Base-by-base conservation (phyloP, 2,113 vertebrate genomes). In the Crypturellus undulatus region DNA sequence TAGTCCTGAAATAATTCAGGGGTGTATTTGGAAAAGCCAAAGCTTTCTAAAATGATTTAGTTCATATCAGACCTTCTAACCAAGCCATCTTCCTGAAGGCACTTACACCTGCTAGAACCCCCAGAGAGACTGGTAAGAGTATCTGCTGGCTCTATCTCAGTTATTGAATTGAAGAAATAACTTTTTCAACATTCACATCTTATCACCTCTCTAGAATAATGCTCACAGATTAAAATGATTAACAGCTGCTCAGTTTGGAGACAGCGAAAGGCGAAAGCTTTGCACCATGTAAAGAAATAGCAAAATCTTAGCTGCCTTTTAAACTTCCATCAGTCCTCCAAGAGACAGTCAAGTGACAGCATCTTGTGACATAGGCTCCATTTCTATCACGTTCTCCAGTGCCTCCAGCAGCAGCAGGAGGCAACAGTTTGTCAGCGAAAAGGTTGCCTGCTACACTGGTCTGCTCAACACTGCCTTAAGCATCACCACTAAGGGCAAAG, bases 301-400 rank as follows among this genome's bases (percentile, higher is more conserved):
- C 19, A 58, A 65, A 82, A 22, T 65, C 36, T 76, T 72, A 28
- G 13, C 67, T 91, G 59, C 62, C 34, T 71, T 85, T 82, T 85
- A 92, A 94, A 92, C 92, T 38, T 30, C 30, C 59, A 92, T 82
- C 58, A 76, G 64, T 76, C 63, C 84, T 42, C 2, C 17, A 85
- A 73, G 51, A 72, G 20, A 82, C 28, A 76, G 67, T 11, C 67
- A 73, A 68, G 28, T 12, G 64, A 56, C 52, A 73, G 63, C 67
- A 84, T 40, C 56, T 70, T 63, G 63, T 89, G 84, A 87, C 59
- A 95, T 92, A 87, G 36, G 68, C 20, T 78, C 85, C 34, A n/a
- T 56, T 21, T 71, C 85, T 68, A 59, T 54, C 79, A 70, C 45
- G 69, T 70, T 92, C 76, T 80, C 85, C n/a, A 88, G 52, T 67